phyloP scores from a whole-genome alignment of 2,797 vertebrate genomes.

The Garrulus glandarius region DNA sequence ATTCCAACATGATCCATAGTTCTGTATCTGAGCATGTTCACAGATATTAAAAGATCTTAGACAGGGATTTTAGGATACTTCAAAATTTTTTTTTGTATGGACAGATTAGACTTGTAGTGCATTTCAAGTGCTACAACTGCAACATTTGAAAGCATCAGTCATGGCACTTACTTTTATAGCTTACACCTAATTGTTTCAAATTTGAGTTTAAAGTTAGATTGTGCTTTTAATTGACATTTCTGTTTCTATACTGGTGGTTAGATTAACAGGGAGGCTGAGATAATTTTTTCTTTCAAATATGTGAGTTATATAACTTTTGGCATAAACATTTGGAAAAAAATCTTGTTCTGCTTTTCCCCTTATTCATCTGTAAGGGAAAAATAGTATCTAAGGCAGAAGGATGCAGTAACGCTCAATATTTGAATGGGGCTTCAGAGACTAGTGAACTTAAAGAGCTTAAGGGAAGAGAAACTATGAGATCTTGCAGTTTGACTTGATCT shows the following conservation, averaged over 20 bases:
- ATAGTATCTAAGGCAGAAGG: not conserved
- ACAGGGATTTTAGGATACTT: rapidly evolving
- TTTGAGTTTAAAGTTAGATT: not conserved
- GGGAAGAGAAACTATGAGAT: not conserved
- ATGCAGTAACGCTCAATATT: not conserved
- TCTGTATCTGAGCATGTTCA: not conserved
- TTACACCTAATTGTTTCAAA: not conserved
- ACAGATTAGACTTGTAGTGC: not conserved
- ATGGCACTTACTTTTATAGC: not conserved
- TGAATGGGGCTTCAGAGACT: not conserved
- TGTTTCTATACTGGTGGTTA: not conserved
- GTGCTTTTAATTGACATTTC: not conserved
- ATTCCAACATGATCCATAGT: not conserved
- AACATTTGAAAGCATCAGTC: not conserved
- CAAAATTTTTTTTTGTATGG: not conserved
- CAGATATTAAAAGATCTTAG: not conserved
- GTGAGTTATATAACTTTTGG: not conserved
- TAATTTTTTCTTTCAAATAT: not conserved
- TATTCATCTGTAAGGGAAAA: not conserved
- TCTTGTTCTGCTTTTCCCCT: not conserved
- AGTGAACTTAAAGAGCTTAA: not conserved
- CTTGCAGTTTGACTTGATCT: not conserved
- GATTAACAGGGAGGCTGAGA: not conserved
- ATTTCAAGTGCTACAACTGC: not conserved
- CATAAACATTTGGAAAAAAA: not conserved